Conservation (phyloP, 2,888 invertebrate genomes). For the Drosophila vallismaia region DNA sequence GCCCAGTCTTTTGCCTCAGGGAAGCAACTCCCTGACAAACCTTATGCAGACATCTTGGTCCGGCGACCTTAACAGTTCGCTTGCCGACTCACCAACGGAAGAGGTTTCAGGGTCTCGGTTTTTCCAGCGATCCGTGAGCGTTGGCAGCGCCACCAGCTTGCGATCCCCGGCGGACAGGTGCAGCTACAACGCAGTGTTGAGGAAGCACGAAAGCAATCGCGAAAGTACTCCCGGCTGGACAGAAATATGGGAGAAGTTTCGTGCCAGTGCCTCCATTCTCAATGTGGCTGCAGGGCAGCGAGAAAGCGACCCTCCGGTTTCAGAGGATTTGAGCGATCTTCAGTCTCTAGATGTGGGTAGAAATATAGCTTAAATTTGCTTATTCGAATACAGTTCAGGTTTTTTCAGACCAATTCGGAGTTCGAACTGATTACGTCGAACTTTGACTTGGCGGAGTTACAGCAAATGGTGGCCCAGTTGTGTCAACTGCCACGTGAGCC, state of each 20-base stretch:
- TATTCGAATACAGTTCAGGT: background rate
- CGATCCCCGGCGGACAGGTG: constrained; percentile 80
- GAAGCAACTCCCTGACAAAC: constrained; percentile 80
- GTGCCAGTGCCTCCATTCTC: constrained; percentile 53
- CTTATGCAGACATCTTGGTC: constrained; percentile 83
- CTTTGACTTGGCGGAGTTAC: constrained; percentile 86
- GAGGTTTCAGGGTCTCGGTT: constrained; percentile 40
- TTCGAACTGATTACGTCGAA: constrained; percentile 86
- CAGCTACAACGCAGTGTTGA: constrained; percentile 82
- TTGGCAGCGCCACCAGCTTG: constrained; percentile 76
- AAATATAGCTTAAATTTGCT: background rate
- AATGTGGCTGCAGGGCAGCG: constrained; percentile 41
- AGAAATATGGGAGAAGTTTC: constrained; percentile 86
- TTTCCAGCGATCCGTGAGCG: constrained; percentile 81
- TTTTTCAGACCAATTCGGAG: constrained; percentile 84
- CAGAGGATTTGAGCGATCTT: constrained; percentile 59
- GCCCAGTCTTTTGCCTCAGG: constrained; percentile 44
- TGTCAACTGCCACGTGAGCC: constrained; percentile 89
- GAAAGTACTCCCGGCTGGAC: constrained; percentile 82
- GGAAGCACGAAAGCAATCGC: constrained; percentile 81
- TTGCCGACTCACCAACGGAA: constrained; percentile 51
- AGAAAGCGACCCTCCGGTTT: constrained; percentile 37
- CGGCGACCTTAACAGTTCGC: constrained; percentile 63
- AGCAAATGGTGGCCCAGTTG: constrained; percentile 87
- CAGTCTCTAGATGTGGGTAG: constrained; percentile 55